Percentiles rank a stretch among this genome's conserved stretches.
Conservation (phyloP, 2,113 vertebrate genomes). For the Phasianus colchicus region DNA sequence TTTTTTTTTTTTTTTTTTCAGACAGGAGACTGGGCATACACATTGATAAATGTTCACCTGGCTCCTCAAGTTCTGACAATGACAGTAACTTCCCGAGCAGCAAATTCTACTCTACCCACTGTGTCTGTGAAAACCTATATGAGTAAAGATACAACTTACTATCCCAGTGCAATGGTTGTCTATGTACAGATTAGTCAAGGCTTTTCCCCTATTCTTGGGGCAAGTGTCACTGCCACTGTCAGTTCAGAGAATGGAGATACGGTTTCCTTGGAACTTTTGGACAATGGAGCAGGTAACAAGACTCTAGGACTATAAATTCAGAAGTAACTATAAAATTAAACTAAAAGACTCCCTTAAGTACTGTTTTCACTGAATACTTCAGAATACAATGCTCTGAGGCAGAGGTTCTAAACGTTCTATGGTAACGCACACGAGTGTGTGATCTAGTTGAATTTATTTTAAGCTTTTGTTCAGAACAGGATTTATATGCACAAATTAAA, state of each 20-base stretch:
- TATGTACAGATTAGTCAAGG: slow-evolving; percentile 74
- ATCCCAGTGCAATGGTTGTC: slow-evolving; percentile 64
- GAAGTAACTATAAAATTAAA: not conserved
- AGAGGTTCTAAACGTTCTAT: not conserved
- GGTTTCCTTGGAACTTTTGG: slow-evolving; percentile 60
- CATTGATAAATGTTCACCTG: slow-evolving; percentile 51
- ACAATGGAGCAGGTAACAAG: slow-evolving; percentile 77
- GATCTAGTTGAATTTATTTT: not conserved
- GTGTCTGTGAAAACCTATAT: slow-evolving; percentile 58
- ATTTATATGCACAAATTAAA: not conserved
- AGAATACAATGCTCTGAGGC: not conserved
- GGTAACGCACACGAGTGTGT: not conserved
- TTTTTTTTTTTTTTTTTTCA: slow-evolving; percentile 17
- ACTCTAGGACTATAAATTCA: not conserved
- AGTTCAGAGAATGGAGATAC: slow-evolving; percentile 49
- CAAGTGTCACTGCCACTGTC: slow-evolving; percentile 69
- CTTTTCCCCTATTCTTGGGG: slow-evolving; percentile 64
- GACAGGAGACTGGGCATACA: slow-evolving; percentile 74
- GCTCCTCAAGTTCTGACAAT: slow-evolving; percentile 57
- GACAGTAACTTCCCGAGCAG: slow-evolving; percentile 69
- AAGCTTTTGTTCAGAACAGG: not conserved
- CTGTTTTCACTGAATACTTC: not conserved
- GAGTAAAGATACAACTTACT: slow-evolving; percentile 41
- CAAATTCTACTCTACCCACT: slow-evolving; percentile 6
- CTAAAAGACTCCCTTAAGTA: not conserved